Evolutionary conservation across 1,140 invertebrate genomes (phyloP), one percentile per base, ranked within the genome.

Genomic region (Potamilus streckersoni): DNA sequence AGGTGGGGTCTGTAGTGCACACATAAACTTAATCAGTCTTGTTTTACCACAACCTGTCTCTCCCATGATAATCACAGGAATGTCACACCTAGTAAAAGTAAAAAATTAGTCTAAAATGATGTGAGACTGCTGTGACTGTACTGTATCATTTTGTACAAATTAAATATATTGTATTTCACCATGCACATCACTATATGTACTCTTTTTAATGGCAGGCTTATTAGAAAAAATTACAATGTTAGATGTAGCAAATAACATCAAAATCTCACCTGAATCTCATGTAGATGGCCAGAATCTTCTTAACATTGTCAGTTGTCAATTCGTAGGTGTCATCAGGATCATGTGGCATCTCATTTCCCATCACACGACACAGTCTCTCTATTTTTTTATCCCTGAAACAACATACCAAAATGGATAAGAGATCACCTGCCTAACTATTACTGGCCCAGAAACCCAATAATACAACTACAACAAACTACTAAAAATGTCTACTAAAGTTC

Each of bases 21-120:
- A 87, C 80, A 88, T 76, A 73, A 88, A 88, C 60, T 85, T 82
- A 27, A 88, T 80, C 56, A 88, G 76, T 27, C 83, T 78, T 8
- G 87, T 88, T 74, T 88, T 89, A 16, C 88, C 88, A 79, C 87
- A 89, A n/a, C 88, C 88, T n/a, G 88, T 89, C 70, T 89, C 88
- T 11, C 88, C 88, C 88, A 89, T 89, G 17, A 89, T 79, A 58
- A 89, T 79, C 12, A 89, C 88, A 61, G 88, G 88, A 58, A 89
- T 88, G 68, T 83, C 80, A 82, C 87, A 86, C 62, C 87, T 87
- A 69, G 17, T 8, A 49, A 49, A 49, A 49, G 6, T 8, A 49
- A 49, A 49, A 49, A 49, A 8, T 49, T 6, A 49, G 6, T 49
- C 38, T 49, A 49, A 6, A 6, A 4, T 6, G 38, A 49, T 49